A percentile compares a stretch with the other conserved stretches of the same genome.
Evolutionary conservation across 2,113 vertebrate genomes (phyloP).

Genomic region (Notiomystis cincta): DNA sequence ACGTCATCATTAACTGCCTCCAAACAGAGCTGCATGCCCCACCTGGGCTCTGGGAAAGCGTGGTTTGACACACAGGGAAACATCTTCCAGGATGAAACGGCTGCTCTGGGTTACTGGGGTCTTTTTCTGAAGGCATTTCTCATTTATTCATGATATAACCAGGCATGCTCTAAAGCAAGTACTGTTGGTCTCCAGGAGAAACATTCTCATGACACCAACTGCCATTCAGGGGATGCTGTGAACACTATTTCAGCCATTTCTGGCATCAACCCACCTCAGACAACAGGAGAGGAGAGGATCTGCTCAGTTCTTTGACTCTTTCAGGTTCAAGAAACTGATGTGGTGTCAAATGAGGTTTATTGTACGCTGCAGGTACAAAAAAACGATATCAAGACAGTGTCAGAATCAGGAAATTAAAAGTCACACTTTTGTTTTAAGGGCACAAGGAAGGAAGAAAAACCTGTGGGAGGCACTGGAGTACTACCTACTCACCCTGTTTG

Average conservation of each 20-base stretch:
- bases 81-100: neutral
- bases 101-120: neutral
- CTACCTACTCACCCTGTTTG: neutral
- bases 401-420: neutral
- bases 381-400: neutral
- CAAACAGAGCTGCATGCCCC: neutral
- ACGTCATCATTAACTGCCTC: conserved; percentile 44
- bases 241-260: neutral
- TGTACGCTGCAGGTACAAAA: conserved; percentile 59
- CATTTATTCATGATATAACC: neutral
- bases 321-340: conserved; percentile 66
- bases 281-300: conserved; percentile 66
- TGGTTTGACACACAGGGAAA: neutral
- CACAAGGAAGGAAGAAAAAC: neutral
- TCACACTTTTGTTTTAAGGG: neutral
- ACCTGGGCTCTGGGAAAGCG: neutral
- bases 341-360: conserved; percentile 53
- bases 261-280: conserved; percentile 64
- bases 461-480: neutral
- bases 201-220: neutral
- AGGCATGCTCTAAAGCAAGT: neutral
- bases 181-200: neutral
- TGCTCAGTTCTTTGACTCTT: conserved; percentile 71
- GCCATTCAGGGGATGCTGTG: neutral
- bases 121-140: neutral